Conservation (phyloP, 1,140 invertebrate genomes). For the Lepidurus couesii region DNA sequence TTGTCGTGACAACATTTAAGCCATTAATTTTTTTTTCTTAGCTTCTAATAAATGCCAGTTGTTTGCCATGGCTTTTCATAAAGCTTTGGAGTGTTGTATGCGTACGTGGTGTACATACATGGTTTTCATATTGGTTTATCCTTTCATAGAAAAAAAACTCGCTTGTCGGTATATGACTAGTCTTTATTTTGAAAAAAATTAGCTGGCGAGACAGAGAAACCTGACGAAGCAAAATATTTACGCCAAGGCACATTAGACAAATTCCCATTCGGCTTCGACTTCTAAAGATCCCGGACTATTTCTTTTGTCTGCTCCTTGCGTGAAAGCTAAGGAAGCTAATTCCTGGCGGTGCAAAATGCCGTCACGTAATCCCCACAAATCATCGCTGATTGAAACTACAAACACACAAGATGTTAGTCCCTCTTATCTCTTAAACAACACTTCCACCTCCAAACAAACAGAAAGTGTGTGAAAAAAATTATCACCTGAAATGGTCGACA, state of each 20-base stretch:
- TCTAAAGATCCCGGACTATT: background rate
- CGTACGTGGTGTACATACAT: no score
- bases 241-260: background rate
- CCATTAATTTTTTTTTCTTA: no score
- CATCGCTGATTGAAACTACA: background rate
- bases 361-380: slow-evolving; percentile 1
- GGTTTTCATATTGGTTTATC: no score
- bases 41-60: no score
- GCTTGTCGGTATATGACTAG: no score
- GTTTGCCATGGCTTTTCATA: no score
- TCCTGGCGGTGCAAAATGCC: background rate
- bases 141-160: no score
- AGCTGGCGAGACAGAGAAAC: background rate
- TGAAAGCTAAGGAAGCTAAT: background rate
- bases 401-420: background rate
- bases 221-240: background rate
- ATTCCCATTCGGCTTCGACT: background rate
- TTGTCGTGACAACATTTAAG: no score
- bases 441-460: background rate
- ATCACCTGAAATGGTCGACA: slow-evolving; percentile 31
- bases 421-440: background rate
- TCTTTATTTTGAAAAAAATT: background rate
- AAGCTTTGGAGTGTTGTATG: no score
- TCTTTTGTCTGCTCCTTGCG: background rate
- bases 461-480: background rate